A percentile compares a stretch with the other conserved stretches of the same genome.
Evolutionary conservation across 2,888 invertebrate genomes (phyloP).

Genomic region (Ctena decussata): DNA sequence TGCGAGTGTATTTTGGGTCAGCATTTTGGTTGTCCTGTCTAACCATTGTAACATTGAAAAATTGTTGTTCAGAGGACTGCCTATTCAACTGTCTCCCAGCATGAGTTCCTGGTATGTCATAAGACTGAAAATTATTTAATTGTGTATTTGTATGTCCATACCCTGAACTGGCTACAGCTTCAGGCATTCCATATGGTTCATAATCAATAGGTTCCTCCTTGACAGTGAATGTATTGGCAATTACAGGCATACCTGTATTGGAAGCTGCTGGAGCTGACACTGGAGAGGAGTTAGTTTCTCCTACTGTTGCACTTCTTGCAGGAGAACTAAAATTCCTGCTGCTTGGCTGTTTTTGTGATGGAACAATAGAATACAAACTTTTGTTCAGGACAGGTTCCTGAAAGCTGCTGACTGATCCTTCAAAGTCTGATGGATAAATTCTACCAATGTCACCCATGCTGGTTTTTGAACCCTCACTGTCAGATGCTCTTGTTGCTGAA

Average conservation of each 20-base stretch:
- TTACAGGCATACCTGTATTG: conserved; percentile 24
- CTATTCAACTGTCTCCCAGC: not conserved
- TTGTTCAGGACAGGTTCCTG: not conserved
- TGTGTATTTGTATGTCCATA: not conserved
- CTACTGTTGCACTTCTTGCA: not conserved
- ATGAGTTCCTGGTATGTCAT: not conserved
- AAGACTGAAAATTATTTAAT: not conserved
- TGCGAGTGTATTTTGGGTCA: no score
- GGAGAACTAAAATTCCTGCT: not conserved
- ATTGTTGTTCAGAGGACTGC: not conserved
- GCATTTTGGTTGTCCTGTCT: not conserved
- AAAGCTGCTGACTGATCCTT: not conserved
- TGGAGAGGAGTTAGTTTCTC: not conserved
- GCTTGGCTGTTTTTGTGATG: not conserved
- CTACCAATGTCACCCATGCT: not conserved
- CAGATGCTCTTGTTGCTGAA: not conserved
- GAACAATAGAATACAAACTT: not conserved
- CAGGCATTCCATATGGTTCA: conserved; percentile 16
- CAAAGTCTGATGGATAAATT: not conserved
- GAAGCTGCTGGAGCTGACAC: not conserved
- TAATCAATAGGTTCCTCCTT: conserved; percentile 47
- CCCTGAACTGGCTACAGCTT: not conserved
- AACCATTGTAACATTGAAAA: not conserved
- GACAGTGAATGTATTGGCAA: conserved; percentile 37
- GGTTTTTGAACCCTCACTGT: not conserved